Evolutionary conservation across 2,888 invertebrate genomes (phyloP).

Genomic region (Serripes groenlandicus): DNA sequence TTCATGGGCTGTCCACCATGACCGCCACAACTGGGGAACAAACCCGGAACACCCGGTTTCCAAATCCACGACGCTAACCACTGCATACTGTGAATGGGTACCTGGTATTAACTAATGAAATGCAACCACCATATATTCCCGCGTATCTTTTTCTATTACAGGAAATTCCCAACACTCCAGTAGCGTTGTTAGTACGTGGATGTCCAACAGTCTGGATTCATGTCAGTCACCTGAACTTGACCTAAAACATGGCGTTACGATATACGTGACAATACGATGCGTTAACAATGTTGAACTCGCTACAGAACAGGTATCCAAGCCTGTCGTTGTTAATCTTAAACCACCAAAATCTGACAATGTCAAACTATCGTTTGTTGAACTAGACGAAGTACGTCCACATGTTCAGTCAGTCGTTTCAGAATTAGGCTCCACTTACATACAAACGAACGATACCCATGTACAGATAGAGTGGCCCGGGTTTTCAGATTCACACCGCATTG

Average conservation of each 20-base stretch:
- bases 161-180: too few relatives aligned
- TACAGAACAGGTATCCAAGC: not conserved
- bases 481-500: not conserved
- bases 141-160: too few relatives aligned
- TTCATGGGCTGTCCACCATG: too few relatives aligned
- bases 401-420: too few relatives aligned
- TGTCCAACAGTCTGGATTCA: not conserved
- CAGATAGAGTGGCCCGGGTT: constrained; percentile 8
- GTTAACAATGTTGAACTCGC: constrained; percentile 1
- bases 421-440: not conserved
- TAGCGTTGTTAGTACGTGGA: not conserved
- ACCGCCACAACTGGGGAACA: too few relatives aligned
- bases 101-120: too few relatives aligned
- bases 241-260: not conserved
- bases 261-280: not conserved
- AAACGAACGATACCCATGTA: constrained; percentile 10
- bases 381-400: not conserved
- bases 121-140: too few relatives aligned
- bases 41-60: too few relatives aligned
- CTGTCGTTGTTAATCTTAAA: not conserved
- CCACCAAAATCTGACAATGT: not conserved
- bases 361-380: not conserved
- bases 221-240: not conserved
- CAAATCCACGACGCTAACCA: too few relatives aligned
- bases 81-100: too few relatives aligned